Evolutionary conservation across 2,888 invertebrate genomes (phyloP), one percentile per base, ranked within the genome.

Genomic region (Herminia tarsipennalis): DNA sequence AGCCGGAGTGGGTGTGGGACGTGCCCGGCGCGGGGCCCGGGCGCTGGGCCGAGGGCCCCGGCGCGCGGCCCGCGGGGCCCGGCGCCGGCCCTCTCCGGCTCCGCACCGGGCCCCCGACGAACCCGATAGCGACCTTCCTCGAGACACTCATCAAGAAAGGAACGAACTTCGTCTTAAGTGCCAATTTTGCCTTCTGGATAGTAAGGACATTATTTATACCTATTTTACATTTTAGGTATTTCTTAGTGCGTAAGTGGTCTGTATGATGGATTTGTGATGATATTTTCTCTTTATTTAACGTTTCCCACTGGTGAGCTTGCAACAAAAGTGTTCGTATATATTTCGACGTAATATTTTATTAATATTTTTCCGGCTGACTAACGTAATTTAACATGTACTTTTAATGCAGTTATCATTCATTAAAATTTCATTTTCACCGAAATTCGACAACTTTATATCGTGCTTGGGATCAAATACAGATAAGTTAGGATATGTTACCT

Each of bases 101-200:
- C 40, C 41, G 42, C 47, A 32, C 54, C 41, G 60, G 51, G 30
- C 45, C 47, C 18, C 36, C 50, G 34, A 54, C 50, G 35, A 57
- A 66, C 43, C 42, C 65, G 44, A 44, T 33, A 45, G 48, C 67
- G 42, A 63, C 65, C 54, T 69, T 79, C 70, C 77, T 81, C 56
- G 73, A 75, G 59, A 81, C 79, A 55, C 65, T 62, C 58, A 40
- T 80, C 69, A 80, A 75, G 62, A 80, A 77, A 67, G 83, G 88
- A 81, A 81, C 83, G 80, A 78, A 82, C 80, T 83, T 82, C 78
- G 86, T 86, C 77, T 77, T 86, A 88, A 91, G 92, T 92, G 92
- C 92, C 92, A 92, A 92, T 91, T 87, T 92, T 92, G 92, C 92
- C 92, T 92, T 92, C 87, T 88, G 87, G 87, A 83, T 89, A 83